Conservation (phyloP, 92 coral and sea anemone species). For the Bergia sp. region DNA sequence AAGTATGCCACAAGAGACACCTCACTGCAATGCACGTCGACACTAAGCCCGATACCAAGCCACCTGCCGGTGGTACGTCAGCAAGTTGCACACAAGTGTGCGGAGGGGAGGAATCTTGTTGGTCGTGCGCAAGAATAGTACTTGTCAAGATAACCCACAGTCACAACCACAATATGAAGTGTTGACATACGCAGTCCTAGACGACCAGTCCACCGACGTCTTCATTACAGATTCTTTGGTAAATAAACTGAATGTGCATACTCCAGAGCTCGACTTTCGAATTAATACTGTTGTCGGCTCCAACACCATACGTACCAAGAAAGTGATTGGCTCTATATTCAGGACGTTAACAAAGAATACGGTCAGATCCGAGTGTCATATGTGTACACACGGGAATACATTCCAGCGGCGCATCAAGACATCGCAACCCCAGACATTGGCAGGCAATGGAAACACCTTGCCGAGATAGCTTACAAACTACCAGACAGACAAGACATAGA, state of each 20-base stretch:
- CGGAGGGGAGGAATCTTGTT: constrained; percentile 55
- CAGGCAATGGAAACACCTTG: no score
- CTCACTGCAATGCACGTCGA: constrained; percentile 55
- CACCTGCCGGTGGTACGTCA: constrained; percentile 35
- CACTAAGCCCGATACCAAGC: background rate
- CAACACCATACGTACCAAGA: constrained; percentile 16
- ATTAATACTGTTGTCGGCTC: constrained; percentile 36
- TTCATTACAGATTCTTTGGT: constrained; percentile 57
- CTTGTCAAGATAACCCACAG: constrained; percentile 61
- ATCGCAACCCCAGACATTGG: no score
- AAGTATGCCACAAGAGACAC: constrained; percentile 54
- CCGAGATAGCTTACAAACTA: no score
- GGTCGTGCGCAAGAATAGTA: constrained; percentile 69
- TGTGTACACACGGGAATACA: no score
- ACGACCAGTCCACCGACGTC: constrained; percentile 77
- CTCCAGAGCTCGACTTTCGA: background rate
- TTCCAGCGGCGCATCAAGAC: no score
- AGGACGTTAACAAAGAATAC: no score
- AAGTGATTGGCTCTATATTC: no score
- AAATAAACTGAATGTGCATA: background rate
- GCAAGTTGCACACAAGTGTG: constrained; percentile 71
- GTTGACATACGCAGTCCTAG: constrained; percentile 60
- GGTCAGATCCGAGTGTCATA: no score
- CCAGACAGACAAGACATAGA: no score
- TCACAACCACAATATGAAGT: constrained; percentile 45